Evolutionary conservation across 2,113 vertebrate genomes (phyloP).

Genomic region (Zapus hudsonius): DNA sequence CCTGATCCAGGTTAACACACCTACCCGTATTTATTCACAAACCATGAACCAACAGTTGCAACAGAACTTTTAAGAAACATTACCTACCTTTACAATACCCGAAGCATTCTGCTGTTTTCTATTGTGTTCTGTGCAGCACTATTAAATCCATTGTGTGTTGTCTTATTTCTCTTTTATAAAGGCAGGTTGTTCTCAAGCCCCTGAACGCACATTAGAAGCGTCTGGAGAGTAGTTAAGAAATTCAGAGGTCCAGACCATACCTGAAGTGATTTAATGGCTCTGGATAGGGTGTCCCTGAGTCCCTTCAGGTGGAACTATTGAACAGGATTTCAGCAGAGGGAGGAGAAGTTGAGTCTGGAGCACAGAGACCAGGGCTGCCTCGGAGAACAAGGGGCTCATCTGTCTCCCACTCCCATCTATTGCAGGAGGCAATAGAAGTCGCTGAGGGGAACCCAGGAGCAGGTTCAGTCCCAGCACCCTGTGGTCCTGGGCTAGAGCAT

Average conservation of each 20-base stretch:
- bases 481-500: not conserved
- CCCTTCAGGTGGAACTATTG: not conserved
- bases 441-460: rapidly evolving
- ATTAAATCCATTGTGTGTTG: too few relatives aligned
- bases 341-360: not conserved
- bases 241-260: not conserved
- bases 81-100: not conserved
- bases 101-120: not conserved
- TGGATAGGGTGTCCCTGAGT: rapidly evolving
- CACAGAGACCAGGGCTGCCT: not conserved
- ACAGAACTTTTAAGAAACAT: slow-evolving; percentile 6
- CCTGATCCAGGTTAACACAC: not conserved
- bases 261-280: not conserved
- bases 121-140: too few relatives aligned
- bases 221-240: not conserved
- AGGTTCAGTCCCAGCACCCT: not conserved
- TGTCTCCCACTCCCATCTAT: not conserved
- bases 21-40: not conserved
- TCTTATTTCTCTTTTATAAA: slow-evolving; percentile 32
- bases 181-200: not conserved
- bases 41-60: not conserved
- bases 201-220: not conserved
- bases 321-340: not conserved
- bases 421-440: not conserved
- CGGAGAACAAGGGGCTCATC: not conserved